Evolutionary conservation across 2,888 invertebrate species (phyloP), one percentile per base, ranked within the genome.

Genomic region (Schrankia costaestrigalis): DNA sequence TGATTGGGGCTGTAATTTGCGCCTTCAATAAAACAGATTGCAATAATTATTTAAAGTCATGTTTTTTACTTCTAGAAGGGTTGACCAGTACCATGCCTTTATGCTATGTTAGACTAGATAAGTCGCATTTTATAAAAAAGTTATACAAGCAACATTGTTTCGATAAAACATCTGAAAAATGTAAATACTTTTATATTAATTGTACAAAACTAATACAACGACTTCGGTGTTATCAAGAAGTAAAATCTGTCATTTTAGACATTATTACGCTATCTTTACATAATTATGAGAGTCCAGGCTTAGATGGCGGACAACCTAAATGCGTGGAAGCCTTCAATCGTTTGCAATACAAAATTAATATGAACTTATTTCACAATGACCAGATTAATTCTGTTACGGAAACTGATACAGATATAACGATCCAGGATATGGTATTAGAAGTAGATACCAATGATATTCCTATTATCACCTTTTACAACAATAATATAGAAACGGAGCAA

Each of bases 121-220:
- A 43, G 21, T 43, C 39, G 11, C 43, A 43, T 33, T 43, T 43
- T 35, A 22, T 33, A 7, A 35, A 39, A 39, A 43, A 35, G 33
- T 25, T 33, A 24, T 31, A 29, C 14, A 39, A 35, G 31, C 43
- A 43, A 39, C 30, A 27, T 18, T 34, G 39, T 35, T 43, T 39
- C 7, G 32, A 35, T 0, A 35, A 39, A 30, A 21, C 27, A 6
- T 11, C 35, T 18, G 35, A 39, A 32, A 43, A 42, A 34, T 37
- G 35, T 15, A 43, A 39, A 33, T 9, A 27, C 17, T 43, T 43
- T 17, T 39, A 43, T 39, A 43, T 43, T 9, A 35, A 35, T 25
- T 39, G 32, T 19, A 31, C 33, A 25, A 38, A 39, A 35, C 22
- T 26, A 30, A 43, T 33, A 25, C 33, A 35, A 18, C 10, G 12